Evolutionary conservation across 2,888 invertebrate genomes (phyloP), one percentile per base, ranked within the genome.

Genomic region (Patella caerulea): DNA sequence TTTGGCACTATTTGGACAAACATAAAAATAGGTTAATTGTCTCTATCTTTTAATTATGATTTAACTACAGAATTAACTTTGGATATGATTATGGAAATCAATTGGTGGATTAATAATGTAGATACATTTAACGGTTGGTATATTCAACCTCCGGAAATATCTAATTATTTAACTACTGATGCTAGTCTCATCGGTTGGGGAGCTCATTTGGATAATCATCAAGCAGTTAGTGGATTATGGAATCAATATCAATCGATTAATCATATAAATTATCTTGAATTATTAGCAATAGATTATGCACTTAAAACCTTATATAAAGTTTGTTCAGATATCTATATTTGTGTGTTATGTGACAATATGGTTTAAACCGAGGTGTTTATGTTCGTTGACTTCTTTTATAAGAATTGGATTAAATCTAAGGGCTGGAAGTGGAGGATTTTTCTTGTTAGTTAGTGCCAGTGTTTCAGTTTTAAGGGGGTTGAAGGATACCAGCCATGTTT

Each of bases 341-440:
- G 53, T 72, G 17, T 72, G 52, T 45, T 17, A 59, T 76, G 70
- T 52, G 79, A 81, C 72, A 76, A 71, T 65, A 74, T 78, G 34
- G 75, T 75, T 29, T 29, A 29, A 29, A 29, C 29, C 29, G 29
- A 29, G 29, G 29, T 29, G 29, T 29, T 29, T 29, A 29, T 29
- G 29, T 29, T 29, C 29, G 29, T 29, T 29, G 29, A 29, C 29
- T 29, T 29, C 29, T 29, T 29, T 29, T 29, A 29, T 29, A 29
- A 29, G 29, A 29, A 29, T 29, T 29, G 29, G 29, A 29, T 29
- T 29, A 29, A 29, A 29, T 29, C 29, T 29, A 29, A 29, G 29
- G 29, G 29, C 29, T 29, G 29, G 29, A 29, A 29, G 29, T 29
- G 29, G 29, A 29, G 29, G 29, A 29, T 29, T 29, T 29, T 29